These are phyloP conservation scores for Mylabris sibirica DNA, from an alignment of 2,888 invertebrate species.

Conservation along the genomic window DNA sequence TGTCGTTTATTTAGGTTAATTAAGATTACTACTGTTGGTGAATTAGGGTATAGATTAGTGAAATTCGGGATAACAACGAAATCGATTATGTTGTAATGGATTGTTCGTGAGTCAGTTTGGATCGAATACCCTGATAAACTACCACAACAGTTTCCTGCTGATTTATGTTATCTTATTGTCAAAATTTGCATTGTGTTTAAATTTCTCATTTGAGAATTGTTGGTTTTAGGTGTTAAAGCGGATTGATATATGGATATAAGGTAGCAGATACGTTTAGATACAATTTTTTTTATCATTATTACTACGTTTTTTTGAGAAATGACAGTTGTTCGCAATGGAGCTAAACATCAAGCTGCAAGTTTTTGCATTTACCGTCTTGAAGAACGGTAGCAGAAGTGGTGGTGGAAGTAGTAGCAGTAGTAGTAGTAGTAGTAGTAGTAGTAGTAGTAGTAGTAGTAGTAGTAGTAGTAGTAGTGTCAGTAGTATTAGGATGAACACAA, in stretches of 20 bases:
- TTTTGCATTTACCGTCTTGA: conserved; percentile 18
- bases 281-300: neutral
- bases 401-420: neutral
- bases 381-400: neutral
- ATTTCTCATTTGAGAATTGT: neutral
- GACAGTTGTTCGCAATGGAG: conserved; percentile 17
- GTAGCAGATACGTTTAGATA: neutral
- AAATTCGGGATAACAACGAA: conserved; percentile 7
- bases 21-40: neutral
- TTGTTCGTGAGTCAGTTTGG: conserved; percentile 13
- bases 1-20: neutral
- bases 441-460: neutral
- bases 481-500: conserved; percentile 1
- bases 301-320: neutral
- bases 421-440: neutral
- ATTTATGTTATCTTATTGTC: conserved; percentile 14
- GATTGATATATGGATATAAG: conserved; percentile 6
- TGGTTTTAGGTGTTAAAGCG: neutral
- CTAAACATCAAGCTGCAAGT: conserved; percentile 20
- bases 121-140: conserved; percentile 12
- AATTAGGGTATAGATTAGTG: conserved; percentile 1
- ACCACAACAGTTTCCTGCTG: conserved; percentile 16
- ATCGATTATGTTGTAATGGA: conserved; percentile 9
- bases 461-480: neutral
- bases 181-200: conserved; percentile 16